These are phyloP conservation scores for Trichogramma pretiosum DNA, from an alignment of 1,140 invertebrate genomes.

Conservation along the genomic window DNA sequence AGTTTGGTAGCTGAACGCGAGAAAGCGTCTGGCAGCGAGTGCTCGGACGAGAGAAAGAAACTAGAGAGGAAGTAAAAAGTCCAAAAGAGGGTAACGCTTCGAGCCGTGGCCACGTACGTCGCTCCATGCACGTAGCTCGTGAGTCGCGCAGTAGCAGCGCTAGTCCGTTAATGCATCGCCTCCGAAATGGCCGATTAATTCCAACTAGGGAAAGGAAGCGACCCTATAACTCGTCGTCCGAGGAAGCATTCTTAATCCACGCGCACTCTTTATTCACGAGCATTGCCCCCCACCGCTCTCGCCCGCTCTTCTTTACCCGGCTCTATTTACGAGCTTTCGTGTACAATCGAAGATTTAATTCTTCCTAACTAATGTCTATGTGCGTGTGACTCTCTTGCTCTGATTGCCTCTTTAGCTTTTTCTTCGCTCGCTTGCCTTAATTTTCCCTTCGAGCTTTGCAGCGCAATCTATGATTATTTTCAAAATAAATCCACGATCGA, in stretches of 20 bases:
- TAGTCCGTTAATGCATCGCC: constrained; percentile 43
- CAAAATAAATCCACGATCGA: too few species aligned
- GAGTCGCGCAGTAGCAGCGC: constrained; percentile 25
- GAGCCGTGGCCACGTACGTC: constrained; percentile 4
- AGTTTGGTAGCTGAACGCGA: too few species aligned
- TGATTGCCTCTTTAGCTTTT: constrained; percentile 16
- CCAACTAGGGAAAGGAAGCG: constrained; percentile 43
- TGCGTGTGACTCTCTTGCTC: constrained; percentile 7
- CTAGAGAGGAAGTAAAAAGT: constrained; percentile 18
- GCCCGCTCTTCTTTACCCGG: constrained; percentile 16
- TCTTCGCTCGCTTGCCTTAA: constrained; percentile 11
- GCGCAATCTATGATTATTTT: too few species aligned
- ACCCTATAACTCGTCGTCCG: constrained; percentile 45
- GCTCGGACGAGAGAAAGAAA: neutral
- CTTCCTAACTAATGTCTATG: constrained; percentile 7
- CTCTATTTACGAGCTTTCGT: too few species aligned
- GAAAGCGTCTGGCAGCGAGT: too few species aligned
- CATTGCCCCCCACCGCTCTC: constrained; percentile 19
- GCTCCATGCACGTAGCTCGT: neutral
- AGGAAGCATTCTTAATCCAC: constrained; percentile 46
- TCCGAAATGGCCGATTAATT: constrained; percentile 44
- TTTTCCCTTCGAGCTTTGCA: too few species aligned
- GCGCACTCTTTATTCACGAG: constrained; percentile 40
- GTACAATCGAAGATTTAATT: neutral
- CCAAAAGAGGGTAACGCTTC: constrained; percentile 15